Base-by-base conservation (phyloP, 2,797 vertebrate species). In the Dromococcyx pavoninus region DNA sequence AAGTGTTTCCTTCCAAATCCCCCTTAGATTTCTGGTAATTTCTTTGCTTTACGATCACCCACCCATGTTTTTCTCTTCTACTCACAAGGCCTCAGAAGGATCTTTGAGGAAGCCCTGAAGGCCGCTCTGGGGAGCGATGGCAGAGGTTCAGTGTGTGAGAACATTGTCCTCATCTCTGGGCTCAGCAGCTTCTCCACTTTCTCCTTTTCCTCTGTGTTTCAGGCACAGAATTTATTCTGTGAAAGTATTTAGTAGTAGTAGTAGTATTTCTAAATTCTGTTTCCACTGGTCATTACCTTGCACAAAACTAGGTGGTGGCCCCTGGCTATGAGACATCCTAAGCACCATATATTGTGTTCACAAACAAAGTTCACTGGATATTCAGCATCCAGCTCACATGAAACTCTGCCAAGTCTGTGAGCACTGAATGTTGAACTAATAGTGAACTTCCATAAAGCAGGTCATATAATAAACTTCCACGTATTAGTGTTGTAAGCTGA, bases 341-440 rank as follows among this genome's bases (percentile, higher is more conserved):
- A 60, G n/a, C 35, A 72, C 54, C 61, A 62, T 41, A 46, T 6
- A 27, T 39, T 48, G 4, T 56, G 69, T 17, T 62, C 17, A 1
- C 37, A 91, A 94, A 74, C 67, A 87, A 64, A 86, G 69, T 78
- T 81, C 75, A 81, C 76, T 4, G 39, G 80, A 86, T 83, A 54
- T 75, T 91, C 92, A 73, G 58, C 60, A 80, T 94, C 92, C 84
- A 92, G 69, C 56, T 70, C 78, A 43, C 35, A 64, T 37, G 35
- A 95, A 93, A 72, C 66, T 57, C 78, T 60, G 82, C 87, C 91
- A 95, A 92, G n/a, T 72, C 69, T 72, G 65, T 35, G 65, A 87
- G 27, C 17, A 23, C 25, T 86, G 62, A 70, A 93, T 21, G 66
- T 23, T 96, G 93, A 95, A 93, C 80, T 91, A 93, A 89, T 83